These are phyloP conservation scores for Hesperia comma DNA, from an alignment of 2,888 invertebrate genomes.

Conservation along the genomic window DNA sequence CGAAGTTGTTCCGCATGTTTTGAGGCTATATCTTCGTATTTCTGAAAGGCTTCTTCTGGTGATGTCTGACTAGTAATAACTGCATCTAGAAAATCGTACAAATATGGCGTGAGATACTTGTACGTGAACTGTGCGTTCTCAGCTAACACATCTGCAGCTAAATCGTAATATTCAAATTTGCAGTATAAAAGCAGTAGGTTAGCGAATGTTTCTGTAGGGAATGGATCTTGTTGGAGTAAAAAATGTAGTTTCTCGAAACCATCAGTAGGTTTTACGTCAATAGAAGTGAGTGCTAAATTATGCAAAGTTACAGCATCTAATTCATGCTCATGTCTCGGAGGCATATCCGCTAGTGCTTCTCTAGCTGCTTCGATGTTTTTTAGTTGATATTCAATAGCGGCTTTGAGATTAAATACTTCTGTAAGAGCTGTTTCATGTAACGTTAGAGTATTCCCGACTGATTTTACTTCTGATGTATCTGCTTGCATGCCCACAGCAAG, in stretches of 20 bases:
- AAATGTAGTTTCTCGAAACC: slow-evolving; percentile 95
- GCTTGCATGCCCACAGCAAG: slow-evolving; percentile 98
- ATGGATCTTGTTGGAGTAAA: slow-evolving; percentile 96
- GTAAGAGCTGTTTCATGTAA: slow-evolving; percentile 98
- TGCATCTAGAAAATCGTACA: slow-evolving; percentile 98
- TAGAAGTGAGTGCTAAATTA: slow-evolving; percentile 96
- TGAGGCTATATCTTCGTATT: slow-evolving; percentile 96
- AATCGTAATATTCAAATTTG: slow-evolving; percentile 98
- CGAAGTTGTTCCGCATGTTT: slow-evolving; percentile 95
- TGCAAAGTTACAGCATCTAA: slow-evolving; percentile 98
- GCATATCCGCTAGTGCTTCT: slow-evolving; percentile 94
- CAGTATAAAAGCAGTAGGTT: slow-evolving; percentile 97
- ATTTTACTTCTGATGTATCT: slow-evolving; percentile 95
- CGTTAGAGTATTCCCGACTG: slow-evolving; percentile 97
- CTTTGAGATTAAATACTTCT: slow-evolving; percentile 99
- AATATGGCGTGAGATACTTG: slow-evolving; percentile 96
- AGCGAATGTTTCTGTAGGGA: slow-evolving; percentile 98
- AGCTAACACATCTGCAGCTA: slow-evolving; percentile 98
- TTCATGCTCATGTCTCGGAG: slow-evolving; percentile 97
- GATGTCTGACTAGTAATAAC: slow-evolving; percentile 98
- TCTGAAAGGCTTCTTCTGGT: slow-evolving; percentile 97
- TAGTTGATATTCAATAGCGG: slow-evolving; percentile 97
- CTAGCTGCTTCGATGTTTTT: slow-evolving; percentile 90
- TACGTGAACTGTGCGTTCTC: slow-evolving; percentile 98
- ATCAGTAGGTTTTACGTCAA: slow-evolving; percentile 94